phyloP scores from a whole-genome alignment of 1,140 invertebrate species.

The Chrysoperla carnea region DNA sequence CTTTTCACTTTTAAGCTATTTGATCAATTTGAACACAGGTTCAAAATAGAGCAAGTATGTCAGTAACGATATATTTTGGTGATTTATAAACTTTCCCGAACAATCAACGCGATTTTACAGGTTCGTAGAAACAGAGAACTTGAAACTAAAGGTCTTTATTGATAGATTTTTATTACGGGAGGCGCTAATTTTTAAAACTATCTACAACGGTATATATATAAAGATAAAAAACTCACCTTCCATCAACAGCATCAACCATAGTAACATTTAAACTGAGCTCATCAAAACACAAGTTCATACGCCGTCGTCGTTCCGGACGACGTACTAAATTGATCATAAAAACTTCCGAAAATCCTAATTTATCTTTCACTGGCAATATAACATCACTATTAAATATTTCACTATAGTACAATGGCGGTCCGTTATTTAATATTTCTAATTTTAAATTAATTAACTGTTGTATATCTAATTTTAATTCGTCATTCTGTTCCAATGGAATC shows the following conservation, averaged over 20 bases:
- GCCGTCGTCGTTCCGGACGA: constrained; percentile 51
- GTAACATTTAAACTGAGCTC: constrained; percentile 63
- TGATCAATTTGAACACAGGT: too few relatives aligned
- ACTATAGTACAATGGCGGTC: constrained; percentile 10
- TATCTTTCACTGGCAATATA: constrained; percentile 30
- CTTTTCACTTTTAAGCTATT: too few relatives aligned
- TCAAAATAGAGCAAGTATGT: too few relatives aligned
- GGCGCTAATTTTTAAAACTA: too few relatives aligned
- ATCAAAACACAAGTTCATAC: constrained; percentile 64
- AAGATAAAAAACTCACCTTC: constrained; percentile 39
- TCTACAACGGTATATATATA: too few relatives aligned
- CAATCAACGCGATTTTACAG: too few relatives aligned
- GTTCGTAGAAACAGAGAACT: too few relatives aligned
- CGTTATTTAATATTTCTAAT: constrained; percentile 41
- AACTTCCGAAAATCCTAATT: constrained; percentile 54
- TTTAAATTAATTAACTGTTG: constrained; percentile 59
- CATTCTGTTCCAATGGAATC: constrained; percentile 56
- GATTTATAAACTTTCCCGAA: too few relatives aligned
- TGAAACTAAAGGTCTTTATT: too few relatives aligned
- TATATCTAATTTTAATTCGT: constrained; percentile 40
- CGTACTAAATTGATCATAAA: constrained; percentile 85
- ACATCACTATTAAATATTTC: constrained; percentile 22
- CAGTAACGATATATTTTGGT: too few relatives aligned
- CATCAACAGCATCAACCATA: constrained; percentile 72
- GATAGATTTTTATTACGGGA: too few relatives aligned